Evolutionary conservation across 2,113 vertebrate genomes (phyloP), one percentile per base, ranked within the genome.

Genomic region (Sitta europaea): DNA sequence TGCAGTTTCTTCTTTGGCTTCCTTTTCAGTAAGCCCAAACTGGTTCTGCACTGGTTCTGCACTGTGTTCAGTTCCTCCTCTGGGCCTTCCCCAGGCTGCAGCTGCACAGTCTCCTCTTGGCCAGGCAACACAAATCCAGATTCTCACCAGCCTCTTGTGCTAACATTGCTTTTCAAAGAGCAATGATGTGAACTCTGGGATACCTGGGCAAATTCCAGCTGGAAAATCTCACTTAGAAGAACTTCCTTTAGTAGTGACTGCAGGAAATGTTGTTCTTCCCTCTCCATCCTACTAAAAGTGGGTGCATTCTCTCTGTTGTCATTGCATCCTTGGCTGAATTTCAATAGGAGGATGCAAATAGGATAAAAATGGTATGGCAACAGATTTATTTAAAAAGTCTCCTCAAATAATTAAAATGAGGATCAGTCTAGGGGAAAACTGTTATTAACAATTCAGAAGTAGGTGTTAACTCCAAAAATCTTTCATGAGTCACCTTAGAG

Each of bases 191-290:
- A 90, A 62, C 54, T 57, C 78, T 86, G 67, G 24, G 25, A 55
- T 84, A 88, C 51, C 88, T 94, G 71, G 43, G 82, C n/a, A 83
- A 67, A 86, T 88, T 93, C 71, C 78, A 88, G 29, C 11, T 93
- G 85, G 88, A 88, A 93, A 92, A 83, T 74, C 54, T 51, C 76
- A 61, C 43, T 86, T 90, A 47, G 43, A 92, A 80, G 51, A 67
- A 63, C 75, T 92, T 96, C 81, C 93, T 94, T 91, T 88, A 50
- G 67, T 55, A 77, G 33, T 16, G 38, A 86, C 27, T 82, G 28
- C 51, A 93, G 88, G 92, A 96, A 96, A 86, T 75, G 43, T 73
- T 91, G 76, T 77, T 92, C 55, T 93, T 94, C 40, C 47, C 55
- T 74, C 53, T 83, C 43, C 35, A 33, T 76, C 47, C 51, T 88